Conservation (phyloP, 2,888 invertebrate genomes). For the Embidobia sp. region DNA sequence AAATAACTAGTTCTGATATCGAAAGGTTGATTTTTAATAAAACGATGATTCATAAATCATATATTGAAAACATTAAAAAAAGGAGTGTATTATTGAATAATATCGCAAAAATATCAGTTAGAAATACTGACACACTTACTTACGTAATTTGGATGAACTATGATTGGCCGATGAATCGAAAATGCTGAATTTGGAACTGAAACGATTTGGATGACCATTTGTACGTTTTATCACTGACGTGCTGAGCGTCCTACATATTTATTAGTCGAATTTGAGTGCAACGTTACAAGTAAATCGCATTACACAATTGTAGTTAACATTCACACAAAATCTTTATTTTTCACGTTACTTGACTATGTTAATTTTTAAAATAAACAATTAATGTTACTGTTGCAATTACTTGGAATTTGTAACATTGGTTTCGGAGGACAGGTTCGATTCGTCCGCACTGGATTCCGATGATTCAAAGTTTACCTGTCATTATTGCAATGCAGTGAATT, state of each 20-base stretch:
- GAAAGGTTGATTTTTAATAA: too few relatives aligned
- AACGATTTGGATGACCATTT: slow-evolving; percentile 41
- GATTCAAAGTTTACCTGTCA: slow-evolving; percentile 26
- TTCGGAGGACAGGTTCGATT: slow-evolving; percentile 39
- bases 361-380: neutral
- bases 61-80: too few relatives aligned
- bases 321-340: neutral
- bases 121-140: slow-evolving; percentile 31
- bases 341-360: neutral
- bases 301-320: neutral
- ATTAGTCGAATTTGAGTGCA: neutral
- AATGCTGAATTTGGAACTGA: slow-evolving; percentile 20
- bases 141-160: slow-evolving; percentile 26
- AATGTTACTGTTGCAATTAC: too few relatives aligned
- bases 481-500: too few relatives aligned
- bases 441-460: slow-evolving; percentile 44
- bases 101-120: too few relatives aligned
- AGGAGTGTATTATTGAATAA: too few relatives aligned
- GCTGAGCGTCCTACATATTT: slow-evolving; percentile 4
- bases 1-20: too few relatives aligned
- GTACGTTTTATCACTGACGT: slow-evolving; percentile 29
- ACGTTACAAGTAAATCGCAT: neutral
- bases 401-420: slow-evolving; percentile 22
- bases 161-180: slow-evolving; percentile 9
- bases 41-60: too few relatives aligned